These are phyloP conservation scores for Coelopa frigida DNA, from an alignment of 1,140 invertebrate species.

Conservation along the genomic window DNA sequence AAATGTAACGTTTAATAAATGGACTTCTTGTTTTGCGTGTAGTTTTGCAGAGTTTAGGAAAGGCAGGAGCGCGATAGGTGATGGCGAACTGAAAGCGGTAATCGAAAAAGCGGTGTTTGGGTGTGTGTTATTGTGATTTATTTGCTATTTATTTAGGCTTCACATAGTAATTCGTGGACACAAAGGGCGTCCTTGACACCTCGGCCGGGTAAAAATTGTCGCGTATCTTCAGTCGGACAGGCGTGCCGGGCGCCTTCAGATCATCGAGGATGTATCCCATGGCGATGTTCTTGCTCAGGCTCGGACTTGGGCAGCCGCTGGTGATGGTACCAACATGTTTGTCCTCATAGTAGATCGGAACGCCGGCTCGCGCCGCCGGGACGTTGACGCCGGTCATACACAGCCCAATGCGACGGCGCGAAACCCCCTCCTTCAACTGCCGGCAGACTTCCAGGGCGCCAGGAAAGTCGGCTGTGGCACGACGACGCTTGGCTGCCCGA, in stretches of 20 bases:
- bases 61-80: too few relatives aligned
- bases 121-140: conserved; percentile 14
- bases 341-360: conserved; percentile 50
- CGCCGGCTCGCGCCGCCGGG: conserved; percentile 64
- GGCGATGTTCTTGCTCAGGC: conserved; percentile 78
- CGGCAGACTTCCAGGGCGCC: conserved; percentile 61
- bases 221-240: conserved; percentile 69
- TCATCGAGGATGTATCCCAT: conserved; percentile 85
- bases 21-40: too few relatives aligned
- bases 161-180: conserved; percentile 71
- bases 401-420: conserved; percentile 60
- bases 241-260: conserved; percentile 61
- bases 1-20: too few relatives aligned
- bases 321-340: conserved; percentile 77
- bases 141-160: conserved; percentile 47
- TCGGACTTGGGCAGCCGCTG: conserved; percentile 91
- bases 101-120: too few relatives aligned
- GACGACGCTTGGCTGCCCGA: conserved; percentile 63
- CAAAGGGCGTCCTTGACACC: conserved; percentile 89
- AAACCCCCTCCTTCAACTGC: conserved; percentile 60
- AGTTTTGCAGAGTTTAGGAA: too few relatives aligned
- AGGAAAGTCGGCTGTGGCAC: conserved; percentile 62
- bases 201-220: conserved; percentile 70
- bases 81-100: too few relatives aligned
- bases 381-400: conserved; percentile 48